Percentiles rank a stretch among this genome's conserved stretches.
Conservation (phyloP, 2,888 invertebrate genomes). For the Automeris io region DNA sequence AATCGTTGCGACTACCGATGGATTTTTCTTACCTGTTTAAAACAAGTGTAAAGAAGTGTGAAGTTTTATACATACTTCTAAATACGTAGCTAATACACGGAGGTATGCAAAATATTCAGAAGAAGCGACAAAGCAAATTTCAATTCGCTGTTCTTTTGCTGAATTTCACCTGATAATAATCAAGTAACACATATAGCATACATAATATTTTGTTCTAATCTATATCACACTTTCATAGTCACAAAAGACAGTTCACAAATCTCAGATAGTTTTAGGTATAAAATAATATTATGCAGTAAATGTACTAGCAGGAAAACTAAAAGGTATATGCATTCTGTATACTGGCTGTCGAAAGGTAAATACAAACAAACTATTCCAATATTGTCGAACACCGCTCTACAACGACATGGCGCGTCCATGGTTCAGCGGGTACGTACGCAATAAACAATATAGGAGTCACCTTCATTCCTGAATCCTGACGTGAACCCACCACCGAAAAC, state of each 20-base stretch:
- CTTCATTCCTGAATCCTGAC: slow-evolving; percentile 30
- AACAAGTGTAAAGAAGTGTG: too few species aligned
- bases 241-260: not conserved
- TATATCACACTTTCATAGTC: too few species aligned
- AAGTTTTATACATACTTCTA: too few species aligned
- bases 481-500: slow-evolving; percentile 23
- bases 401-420: slow-evolving; percentile 38
- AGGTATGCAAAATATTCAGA: too few species aligned
- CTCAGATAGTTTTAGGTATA: slow-evolving; percentile 11
- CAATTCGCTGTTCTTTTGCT: too few species aligned
- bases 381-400: slow-evolving; percentile 43
- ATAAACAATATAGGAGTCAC: slow-evolving; percentile 48
- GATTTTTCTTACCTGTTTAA: too few species aligned
- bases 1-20: too few species aligned
- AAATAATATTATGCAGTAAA: slow-evolving; percentile 20
- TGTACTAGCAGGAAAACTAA: slow-evolving; percentile 27
- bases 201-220: too few species aligned
- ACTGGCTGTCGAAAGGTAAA: slow-evolving; percentile 45
- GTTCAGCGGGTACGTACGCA: slow-evolving; percentile 34
- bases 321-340: slow-evolving; percentile 26
- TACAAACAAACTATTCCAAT: slow-evolving; percentile 56
- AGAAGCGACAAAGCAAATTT: too few species aligned
- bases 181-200: too few species aligned
- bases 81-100: too few species aligned
- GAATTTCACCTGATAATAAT: too few species aligned